phyloP scores from a whole-genome alignment of 2,888 invertebrate genomes.

The Teleogryllus oceanicus region DNA sequence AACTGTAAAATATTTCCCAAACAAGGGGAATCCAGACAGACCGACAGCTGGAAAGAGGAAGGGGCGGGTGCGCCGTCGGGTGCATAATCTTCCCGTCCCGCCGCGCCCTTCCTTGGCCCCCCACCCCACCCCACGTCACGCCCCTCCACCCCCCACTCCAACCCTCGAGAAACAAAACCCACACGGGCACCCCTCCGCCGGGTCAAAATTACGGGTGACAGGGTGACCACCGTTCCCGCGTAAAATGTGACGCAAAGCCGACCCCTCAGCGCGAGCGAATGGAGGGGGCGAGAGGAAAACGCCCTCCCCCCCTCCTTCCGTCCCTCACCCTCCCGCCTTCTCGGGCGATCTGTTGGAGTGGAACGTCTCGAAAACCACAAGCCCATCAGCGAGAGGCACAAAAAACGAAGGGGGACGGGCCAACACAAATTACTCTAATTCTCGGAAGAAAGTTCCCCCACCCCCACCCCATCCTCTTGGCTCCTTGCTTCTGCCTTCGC shows the following conservation, averaged over 20 bases:
- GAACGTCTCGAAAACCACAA: constrained; percentile 9
- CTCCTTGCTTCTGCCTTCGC: neutral
- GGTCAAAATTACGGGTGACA: neutral
- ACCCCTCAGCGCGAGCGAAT: too few species aligned
- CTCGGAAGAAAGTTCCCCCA: neutral
- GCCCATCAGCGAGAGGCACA: neutral
- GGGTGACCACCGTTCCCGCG: neutral
- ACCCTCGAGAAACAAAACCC: neutral
- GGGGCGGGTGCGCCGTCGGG: neutral
- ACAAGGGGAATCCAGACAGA: constrained; percentile 9
- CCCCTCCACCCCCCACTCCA: neutral
- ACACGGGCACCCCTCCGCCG: neutral
- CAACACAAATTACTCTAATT: constrained; percentile 18
- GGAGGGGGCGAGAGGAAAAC: too few species aligned
- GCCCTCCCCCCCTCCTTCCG: too few species aligned
- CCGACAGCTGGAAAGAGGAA: neutral
- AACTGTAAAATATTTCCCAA: constrained; percentile 18
- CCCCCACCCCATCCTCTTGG: neutral
- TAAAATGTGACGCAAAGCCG: neutral
- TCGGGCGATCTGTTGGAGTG: neutral
- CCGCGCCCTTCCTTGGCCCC: neutral
- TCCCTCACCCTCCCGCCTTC: neutral
- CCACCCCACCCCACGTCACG: neutral
- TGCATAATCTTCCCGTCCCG: neutral
- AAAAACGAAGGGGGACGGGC: neutral